Evolutionary conservation across 2,888 invertebrate species (phyloP).

Genomic region (Scaptomyza tumidula): DNA sequence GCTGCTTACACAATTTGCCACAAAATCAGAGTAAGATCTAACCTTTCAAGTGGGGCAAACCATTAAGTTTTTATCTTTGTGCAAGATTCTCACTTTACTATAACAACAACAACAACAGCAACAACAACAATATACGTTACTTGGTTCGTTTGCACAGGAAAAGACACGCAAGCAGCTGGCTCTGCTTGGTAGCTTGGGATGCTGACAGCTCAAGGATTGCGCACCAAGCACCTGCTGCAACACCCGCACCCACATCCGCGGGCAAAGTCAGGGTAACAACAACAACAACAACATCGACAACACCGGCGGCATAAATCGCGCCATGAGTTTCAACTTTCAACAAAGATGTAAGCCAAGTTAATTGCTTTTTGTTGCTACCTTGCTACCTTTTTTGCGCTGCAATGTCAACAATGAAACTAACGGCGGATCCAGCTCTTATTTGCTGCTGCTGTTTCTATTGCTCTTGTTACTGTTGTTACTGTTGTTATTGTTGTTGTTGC

Average conservation of each 20-base stretch:
- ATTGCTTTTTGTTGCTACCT: slow-evolving; percentile 74
- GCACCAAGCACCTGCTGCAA: slow-evolving; percentile 18
- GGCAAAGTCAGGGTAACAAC: slow-evolving; percentile 19
- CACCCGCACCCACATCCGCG: slow-evolving; percentile 24
- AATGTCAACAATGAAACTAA: slow-evolving; percentile 79
- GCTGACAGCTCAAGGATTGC: slow-evolving; percentile 45
- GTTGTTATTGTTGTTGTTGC: slow-evolving; percentile 32
- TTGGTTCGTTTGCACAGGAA: slow-evolving; percentile 46
- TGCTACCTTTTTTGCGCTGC: slow-evolving; percentile 64
- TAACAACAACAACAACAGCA: slow-evolving; percentile 8
- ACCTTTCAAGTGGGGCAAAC: slow-evolving; percentile 63
- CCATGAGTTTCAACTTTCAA: slow-evolving; percentile 77
- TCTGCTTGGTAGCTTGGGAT: slow-evolving; percentile 3
- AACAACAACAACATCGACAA: slow-evolving; percentile 7
- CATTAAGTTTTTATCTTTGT: slow-evolving; percentile 67
- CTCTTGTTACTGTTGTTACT: neutral
- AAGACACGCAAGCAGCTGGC: slow-evolving; percentile 32
- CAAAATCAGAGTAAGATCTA: slow-evolving; percentile 68
- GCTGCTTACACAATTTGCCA: slow-evolving; percentile 61
- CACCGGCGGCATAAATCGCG: slow-evolving; percentile 73
- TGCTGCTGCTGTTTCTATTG: neutral
- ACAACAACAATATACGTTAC: neutral
- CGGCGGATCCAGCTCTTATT: slow-evolving; percentile 43
- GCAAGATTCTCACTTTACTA: slow-evolving; percentile 43
- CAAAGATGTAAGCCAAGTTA: slow-evolving; percentile 79